These are phyloP conservation scores for Stigmatopora nigra DNA, from an alignment of 2,113 vertebrate genomes.

Conservation along the genomic window DNA sequence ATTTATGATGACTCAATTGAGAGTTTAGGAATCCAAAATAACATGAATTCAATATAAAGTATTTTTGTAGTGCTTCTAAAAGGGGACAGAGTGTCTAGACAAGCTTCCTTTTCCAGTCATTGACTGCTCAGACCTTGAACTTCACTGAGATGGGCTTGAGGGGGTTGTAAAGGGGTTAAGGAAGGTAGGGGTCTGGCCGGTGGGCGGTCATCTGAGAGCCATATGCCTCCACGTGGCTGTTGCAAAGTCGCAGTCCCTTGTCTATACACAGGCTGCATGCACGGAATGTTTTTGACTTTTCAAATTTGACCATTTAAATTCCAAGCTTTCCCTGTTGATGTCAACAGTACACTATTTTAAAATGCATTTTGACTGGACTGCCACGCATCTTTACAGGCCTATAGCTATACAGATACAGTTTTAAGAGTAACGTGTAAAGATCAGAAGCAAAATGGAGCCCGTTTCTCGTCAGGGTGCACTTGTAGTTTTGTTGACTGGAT, in stretches of 20 bases:
- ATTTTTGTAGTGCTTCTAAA: background rate
- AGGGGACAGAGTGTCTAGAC: background rate
- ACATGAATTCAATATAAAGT: background rate
- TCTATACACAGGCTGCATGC: background rate
- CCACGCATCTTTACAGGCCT: background rate
- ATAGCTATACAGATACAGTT: too few species aligned
- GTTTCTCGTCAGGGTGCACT: background rate
- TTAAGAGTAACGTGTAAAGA: background rate
- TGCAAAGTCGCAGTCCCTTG: conserved; percentile 2
- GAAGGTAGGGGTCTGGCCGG: background rate
- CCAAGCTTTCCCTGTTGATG: background rate
- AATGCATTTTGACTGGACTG: background rate
- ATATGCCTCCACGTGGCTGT: conserved; percentile 54
- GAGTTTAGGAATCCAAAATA: background rate
- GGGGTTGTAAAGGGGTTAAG: background rate
- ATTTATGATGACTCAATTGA: background rate
- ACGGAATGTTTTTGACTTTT: background rate
- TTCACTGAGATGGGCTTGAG: conserved; percentile 50
- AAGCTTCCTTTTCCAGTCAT: conserved; percentile 25
- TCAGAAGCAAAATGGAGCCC: conserved; percentile 28
- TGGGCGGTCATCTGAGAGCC: conserved; percentile 45
- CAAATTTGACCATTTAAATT: background rate
- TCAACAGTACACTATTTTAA: background rate
- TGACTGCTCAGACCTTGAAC: conserved; percentile 65
- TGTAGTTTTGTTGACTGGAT: conserved; percentile 31